These are phyloP conservation scores for Spinus olivaceus DNA, from an alignment of 2,797 vertebrate genomes.

Conservation along the genomic window DNA sequence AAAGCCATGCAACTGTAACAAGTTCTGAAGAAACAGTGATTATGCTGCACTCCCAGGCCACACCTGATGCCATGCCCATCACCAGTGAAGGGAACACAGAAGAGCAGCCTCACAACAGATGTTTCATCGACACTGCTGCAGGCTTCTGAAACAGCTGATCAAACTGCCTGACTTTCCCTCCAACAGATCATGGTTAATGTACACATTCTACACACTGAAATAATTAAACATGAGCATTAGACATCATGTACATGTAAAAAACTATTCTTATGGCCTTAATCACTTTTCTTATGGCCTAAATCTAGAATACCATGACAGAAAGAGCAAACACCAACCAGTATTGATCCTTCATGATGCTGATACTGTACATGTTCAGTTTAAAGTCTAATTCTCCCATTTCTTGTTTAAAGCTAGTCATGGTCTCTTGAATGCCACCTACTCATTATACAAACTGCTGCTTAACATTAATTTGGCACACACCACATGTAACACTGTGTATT, in stretches of 20 bases:
- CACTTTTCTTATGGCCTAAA: neutral
- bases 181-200: neutral
- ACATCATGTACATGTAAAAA: neutral
- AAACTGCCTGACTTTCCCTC: neutral
- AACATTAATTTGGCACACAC: neutral
- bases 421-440: neutral
- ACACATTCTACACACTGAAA: neutral
- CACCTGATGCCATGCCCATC: neutral
- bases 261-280: neutral
- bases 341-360: neutral
- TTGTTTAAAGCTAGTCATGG: neutral
- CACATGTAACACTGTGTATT: neutral
- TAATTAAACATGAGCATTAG: neutral
- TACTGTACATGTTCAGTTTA: neutral
- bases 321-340: neutral
- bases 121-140: fast-evolving
- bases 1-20: neutral
- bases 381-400: neutral
- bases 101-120: neutral
- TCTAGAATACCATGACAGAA: neutral
- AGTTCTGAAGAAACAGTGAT: neutral
- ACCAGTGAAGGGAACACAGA: neutral
- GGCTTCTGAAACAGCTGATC: neutral
- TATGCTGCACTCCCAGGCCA: neutral
- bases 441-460: neutral